Percentiles rank a stretch among this genome's conserved stretches.
Conservation (phyloP, 37 sponge, comb jelly and placozoan genomes). For the Aplysina aerophoba region DNA sequence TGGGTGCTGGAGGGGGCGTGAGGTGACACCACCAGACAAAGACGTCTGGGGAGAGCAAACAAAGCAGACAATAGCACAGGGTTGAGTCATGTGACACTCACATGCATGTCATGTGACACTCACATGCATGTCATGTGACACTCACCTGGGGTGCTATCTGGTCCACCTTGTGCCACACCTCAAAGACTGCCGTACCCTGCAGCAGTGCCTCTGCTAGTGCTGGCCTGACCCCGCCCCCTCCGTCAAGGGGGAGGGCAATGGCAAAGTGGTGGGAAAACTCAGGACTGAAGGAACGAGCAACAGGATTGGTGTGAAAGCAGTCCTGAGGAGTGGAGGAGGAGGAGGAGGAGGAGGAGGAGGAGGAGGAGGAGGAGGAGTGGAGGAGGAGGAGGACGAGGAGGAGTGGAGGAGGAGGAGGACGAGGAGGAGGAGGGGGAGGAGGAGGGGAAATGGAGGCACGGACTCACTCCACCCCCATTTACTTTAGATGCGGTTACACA, state of each 20-base stretch:
- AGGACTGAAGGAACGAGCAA: slow-evolving; percentile 75
- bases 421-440: too few relatives aligned
- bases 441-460: too few relatives aligned
- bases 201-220: slow-evolving; percentile 48
- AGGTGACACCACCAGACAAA: not conserved
- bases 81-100: too few relatives aligned
- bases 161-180: slow-evolving; percentile 69
- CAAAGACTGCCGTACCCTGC: slow-evolving; percentile 31
- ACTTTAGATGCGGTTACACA: too few relatives aligned
- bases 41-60: not conserved
- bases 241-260: slow-evolving; percentile 53
- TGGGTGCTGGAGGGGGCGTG: slow-evolving; percentile 2
- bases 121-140: not conserved
- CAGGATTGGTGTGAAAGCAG: slow-evolving; percentile 48
- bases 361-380: too few relatives aligned
- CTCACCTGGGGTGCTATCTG: not conserved
- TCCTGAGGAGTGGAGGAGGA: slow-evolving; percentile 4
- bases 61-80: not conserved
- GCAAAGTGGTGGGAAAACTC: slow-evolving; percentile 74
- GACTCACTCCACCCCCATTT: too few relatives aligned
- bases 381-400: too few relatives aligned
- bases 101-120: too few relatives aligned
- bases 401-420: too few relatives aligned
- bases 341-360: too few relatives aligned
- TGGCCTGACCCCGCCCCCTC: not conserved